Base-by-base conservation (phyloP, 1,140 invertebrate genomes). In the Camponotus pennsylvanicus region DNA sequence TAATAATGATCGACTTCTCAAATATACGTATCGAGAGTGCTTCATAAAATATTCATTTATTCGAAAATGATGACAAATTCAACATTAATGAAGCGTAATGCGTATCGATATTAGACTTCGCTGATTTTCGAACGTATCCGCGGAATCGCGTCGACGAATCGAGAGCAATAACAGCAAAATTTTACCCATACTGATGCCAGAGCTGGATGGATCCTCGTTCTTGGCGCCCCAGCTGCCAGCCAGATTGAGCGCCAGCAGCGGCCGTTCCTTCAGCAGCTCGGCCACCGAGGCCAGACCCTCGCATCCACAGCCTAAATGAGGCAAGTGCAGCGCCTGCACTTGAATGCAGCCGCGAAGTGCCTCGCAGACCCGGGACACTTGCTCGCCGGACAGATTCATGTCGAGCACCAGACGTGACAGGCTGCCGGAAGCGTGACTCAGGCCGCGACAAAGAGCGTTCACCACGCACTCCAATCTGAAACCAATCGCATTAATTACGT, bases 271-370 rank as follows among this genome's bases (percentile, higher is more conserved):
- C 11, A 96, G 93, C 13, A 96, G 86, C 37, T 94, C 89, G 4
- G 95, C 94, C 11, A 96, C 92, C 21, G 95, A 95, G 52, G 93
- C 92, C 2, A 96, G 93, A 9, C 96, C 96, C 49, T 96, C 94
- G 67, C 95, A 93, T 34, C 96, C 96, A 86, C 96, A 96, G 32
- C 96, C 94, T 70, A 96, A 93, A 92, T 96, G 96, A 42, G 96
- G 96, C 82, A 96, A 93, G 86, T 96, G 96, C 61, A 96, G 90
- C 37, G 95, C 94, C 64, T 96, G 94, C 37, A 96, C 93, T 88
- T 95, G 95, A 67, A 93, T 90, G 83, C 95, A 95, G 88, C 93
- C 91, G 70, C 95, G 93, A n/a, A 96, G 93, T 11, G 95, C 93
- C 2, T 91, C 91, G 88, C 95, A 96, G 42, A 96, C 92, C 80